Percentiles rank a stretch among this genome's conserved stretches.
Evolutionary conservation across 2,888 invertebrate genomes (phyloP).

Genomic region (Crocallis elinguaria): DNA sequence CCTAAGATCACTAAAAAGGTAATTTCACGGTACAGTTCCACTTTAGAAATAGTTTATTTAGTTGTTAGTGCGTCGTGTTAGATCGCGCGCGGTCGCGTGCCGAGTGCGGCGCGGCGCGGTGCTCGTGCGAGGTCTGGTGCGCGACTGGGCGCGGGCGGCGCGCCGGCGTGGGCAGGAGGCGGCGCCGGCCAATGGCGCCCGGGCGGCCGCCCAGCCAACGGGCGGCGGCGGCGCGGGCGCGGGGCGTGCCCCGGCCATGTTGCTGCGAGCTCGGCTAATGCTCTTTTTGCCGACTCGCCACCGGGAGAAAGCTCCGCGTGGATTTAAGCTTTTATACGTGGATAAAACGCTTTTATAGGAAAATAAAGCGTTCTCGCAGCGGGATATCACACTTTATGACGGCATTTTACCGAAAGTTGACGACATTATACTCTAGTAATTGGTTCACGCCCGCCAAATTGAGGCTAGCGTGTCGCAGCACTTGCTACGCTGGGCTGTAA

Average conservation of each 20-base stretch:
- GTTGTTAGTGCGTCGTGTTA: slow-evolving; percentile 32
- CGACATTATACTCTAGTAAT: slow-evolving; percentile 75
- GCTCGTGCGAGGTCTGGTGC: slow-evolving; percentile 51
- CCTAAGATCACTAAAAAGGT: slow-evolving; percentile 8
- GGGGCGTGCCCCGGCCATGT: slow-evolving; percentile 79
- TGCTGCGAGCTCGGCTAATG: slow-evolving; percentile 71
- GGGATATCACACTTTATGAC: slow-evolving; percentile 82
- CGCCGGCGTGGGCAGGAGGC: slow-evolving; percentile 49
- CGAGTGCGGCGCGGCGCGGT: slow-evolving; percentile 41
- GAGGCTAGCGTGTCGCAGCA: slow-evolving; percentile 28
- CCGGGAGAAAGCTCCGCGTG: slow-evolving; percentile 82
- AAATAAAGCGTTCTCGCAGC: slow-evolving; percentile 83
- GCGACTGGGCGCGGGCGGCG: slow-evolving; percentile 53
- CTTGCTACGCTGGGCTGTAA: slow-evolving; percentile 3
- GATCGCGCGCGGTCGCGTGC: slow-evolving; percentile 38
- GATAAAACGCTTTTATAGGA: slow-evolving; percentile 84
- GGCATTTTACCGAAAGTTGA: slow-evolving; percentile 80
- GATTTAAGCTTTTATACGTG: slow-evolving; percentile 85
- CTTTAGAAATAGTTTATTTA: slow-evolving; percentile 24
- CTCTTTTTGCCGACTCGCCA: slow-evolving; percentile 79
- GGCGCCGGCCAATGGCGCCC: slow-evolving; percentile 50
- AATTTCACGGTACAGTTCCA: slow-evolving; percentile 17
- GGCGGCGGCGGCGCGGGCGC: slow-evolving; percentile 47
- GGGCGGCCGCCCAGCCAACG: slow-evolving; percentile 54
- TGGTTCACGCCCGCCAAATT: slow-evolving; percentile 72